Base-by-base conservation (phyloP, 2,888 invertebrate species). In the Acanthoscelides obtectus region DNA sequence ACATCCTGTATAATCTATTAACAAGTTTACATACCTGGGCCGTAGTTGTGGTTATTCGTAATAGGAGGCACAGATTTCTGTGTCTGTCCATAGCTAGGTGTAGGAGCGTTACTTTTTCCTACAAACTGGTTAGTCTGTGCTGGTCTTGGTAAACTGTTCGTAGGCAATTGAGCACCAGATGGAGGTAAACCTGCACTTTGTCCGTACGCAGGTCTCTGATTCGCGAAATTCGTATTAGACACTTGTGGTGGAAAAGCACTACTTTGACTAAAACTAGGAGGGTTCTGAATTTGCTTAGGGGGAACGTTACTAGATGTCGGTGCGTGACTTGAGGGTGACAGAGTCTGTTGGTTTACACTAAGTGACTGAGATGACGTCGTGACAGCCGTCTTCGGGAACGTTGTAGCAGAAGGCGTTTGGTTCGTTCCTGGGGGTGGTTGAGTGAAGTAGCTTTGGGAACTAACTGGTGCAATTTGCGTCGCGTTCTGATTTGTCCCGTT, bases 221-320 rank as follows among this genome's bases (percentile, higher is more conserved):
- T 45, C 17, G 45, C 12, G 45, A 45, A 45, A 12, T 45, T 45
- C 5, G 45, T 4, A 45, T 45, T 25, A 27, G 74, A 25, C 6
- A 25, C n/a, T 64, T 76, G 74, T 0, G 78, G 77, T 19, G 78
- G 76, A 73, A 75, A 76, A 21, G 73, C 75, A 73, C 75, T 75
- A 22, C 66, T 73, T 21, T 70, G 74, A 27, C 70, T 71, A 64
- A 77, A 74, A 27, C 66, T 69, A n/a, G 22, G 63, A 0, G 71
- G 63, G 45, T 45, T 45, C 17, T 45, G 45, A 45, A 45, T 45
- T 45, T 45, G 45, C 45, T 45, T 45, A 12, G 45, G 45, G 12
- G 17, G 45, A 12, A 45, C 45, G 17, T 12, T 45, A 45, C 8
- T 12, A 3, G 12, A 45, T 1, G 45, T 45, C 45, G 45, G 45